A percentile compares a stretch with the other conserved stretches of the same genome.
phyloP scores from a whole-genome alignment of 2,888 invertebrate genomes.

The Leptinotarsa peninsularis region DNA sequence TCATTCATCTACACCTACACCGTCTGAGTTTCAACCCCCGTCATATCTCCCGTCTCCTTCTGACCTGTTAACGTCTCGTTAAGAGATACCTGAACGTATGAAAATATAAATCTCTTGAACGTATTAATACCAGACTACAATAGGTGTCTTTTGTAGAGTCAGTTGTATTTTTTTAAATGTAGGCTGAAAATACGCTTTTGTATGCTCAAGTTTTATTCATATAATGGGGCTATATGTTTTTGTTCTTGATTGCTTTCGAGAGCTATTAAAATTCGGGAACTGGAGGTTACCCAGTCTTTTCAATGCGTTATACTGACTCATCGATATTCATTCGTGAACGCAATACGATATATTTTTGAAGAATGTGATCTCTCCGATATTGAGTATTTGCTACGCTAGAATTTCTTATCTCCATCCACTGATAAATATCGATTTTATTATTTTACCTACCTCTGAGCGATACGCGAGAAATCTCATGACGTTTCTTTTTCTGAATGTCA shows the following conservation, averaged over 20 bases:
- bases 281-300: conserved; percentile 1
- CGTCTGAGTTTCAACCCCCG: conserved; percentile 50
- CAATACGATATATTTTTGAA: background rate
- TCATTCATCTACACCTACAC: conserved; percentile 51
- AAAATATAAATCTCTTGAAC: conserved; percentile 52
- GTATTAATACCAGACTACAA: conserved; percentile 60
- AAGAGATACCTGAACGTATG: conserved; percentile 34
- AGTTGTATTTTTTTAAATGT: conserved; percentile 56
- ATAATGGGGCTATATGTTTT: conserved; percentile 41
- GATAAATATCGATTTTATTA: conserved; percentile 18
- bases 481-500: conserved; percentile 27
- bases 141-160: conserved; percentile 57
- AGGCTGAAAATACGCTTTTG: conserved; percentile 46
- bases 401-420: background rate
- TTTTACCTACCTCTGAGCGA: conserved; percentile 28
- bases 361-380: background rate
- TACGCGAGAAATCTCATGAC: conserved; percentile 31
- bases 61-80: conserved; percentile 24
- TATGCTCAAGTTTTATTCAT: conserved; percentile 42
- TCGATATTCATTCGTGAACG: background rate
- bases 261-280: conserved; percentile 40
- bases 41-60: conserved; percentile 39
- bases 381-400: background rate
- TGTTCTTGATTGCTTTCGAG: conserved; percentile 35
- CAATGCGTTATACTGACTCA: background rate